Base-by-base conservation (phyloP, 2,113 vertebrate genomes). In the Pelvicachromis taeniatus region DNA sequence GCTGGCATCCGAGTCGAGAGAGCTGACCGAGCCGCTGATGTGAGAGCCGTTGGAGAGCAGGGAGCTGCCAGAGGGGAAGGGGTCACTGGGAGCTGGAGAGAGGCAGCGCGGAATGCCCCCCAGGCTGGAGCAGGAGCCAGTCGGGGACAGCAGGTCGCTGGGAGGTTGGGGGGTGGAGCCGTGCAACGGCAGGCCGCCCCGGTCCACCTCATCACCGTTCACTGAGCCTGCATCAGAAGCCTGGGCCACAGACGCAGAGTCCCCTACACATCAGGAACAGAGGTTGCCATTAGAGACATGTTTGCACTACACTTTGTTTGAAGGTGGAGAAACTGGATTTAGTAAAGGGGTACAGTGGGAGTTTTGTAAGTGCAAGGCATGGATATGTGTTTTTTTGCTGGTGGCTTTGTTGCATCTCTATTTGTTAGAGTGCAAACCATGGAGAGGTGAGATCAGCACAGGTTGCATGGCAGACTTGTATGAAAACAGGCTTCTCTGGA, bases 21-120 rank as follows among this genome's bases (percentile, higher is more conserved):
- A 97, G 90, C 96, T 97, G 88, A 96, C 94, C 0, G 96, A 97
- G 86, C 96, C 96, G 17, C 96, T 97, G 88, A 97, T 97, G 93
- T 97, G 96, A 2, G 96, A 97, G 83, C 96, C 96, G 7, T 97
- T 97, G 50, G 96, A 97, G 68, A 97, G 95, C 87, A 96, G 88
- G 73, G 96, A 96, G 93, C 95, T 96, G 58, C 95, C 95, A 0
- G 96, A 96, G 40, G 96, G 96, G 88, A 97, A 97, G 50, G 96
- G 96, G 90, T 97, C 96, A 4, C 96, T 97, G 81, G 96, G 95
- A 6, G 94, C 94, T 0, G 96, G 96, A 1, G 96, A 97, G 2
- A 91, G 90, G 88, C 96, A 96, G 54, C 96, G 95, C 0, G 96
- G 96, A 61, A 97, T 68, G 0, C 96, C 96, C 1, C 96, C 96